Base-by-base conservation (phyloP, 2,888 invertebrate species). In the Eupithecia centaureata region DNA sequence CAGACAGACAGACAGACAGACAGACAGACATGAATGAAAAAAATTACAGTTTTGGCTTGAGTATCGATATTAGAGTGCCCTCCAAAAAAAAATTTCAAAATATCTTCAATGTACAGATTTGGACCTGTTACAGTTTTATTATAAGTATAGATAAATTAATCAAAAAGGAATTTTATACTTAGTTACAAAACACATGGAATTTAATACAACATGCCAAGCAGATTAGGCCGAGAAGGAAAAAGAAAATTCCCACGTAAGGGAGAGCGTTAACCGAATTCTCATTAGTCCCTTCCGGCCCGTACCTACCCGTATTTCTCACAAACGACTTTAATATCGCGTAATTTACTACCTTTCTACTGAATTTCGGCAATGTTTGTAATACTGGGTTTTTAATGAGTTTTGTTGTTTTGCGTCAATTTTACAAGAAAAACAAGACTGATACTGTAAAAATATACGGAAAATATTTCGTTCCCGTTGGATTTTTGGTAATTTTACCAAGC, bases 301-400 rank as follows among this genome's bases (percentile, higher is more conserved):
- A 22, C 56, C 60, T 27, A 22, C 56, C 60, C 63, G 60, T 57
- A 68, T 68, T 63, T 63, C 32, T 66, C 57, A 65, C 25, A 60
- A 71, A 68, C 56, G 59, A 61, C 56, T 63, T 60, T 57, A 68
- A 68, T 68, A 61, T 61, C 18, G 63, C 30, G 22, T 61, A 66
- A 70, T 64, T 63, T 64, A 61, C 52, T 18, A 51, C 47, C 8
- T 52, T 22, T 25, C 54, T 30, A 32, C 32, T 56, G 32, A n/a
- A 18, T 32, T 32, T 57, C 30, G 22, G 12, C n/a, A 57, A 56
- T 30, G 30, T 56, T 56, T 28, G 28, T 30, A 28, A n/a, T 10
- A 13, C 10, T 18, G 47, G 22, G 22, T 22, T 47, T 47, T 38
- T 56, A 30, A 28, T 56, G 54, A 56, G n/a, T 30, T 47, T n/a